Conservation (phyloP, 2,888 invertebrate genomes). For the Rhingia campestris region DNA sequence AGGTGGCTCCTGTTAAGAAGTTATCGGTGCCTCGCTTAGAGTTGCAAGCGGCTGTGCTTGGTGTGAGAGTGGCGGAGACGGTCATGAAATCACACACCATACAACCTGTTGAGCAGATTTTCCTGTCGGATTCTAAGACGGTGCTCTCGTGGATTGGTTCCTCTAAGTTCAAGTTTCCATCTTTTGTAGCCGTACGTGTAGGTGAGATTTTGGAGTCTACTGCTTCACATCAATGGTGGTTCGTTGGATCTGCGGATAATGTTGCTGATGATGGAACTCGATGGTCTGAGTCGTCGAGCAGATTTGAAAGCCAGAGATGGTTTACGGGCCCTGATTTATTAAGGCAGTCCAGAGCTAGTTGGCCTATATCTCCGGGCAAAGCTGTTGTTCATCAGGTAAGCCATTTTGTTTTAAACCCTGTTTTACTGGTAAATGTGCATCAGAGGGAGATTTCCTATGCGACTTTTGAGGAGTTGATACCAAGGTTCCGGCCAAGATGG, state of each 20-base stretch:
- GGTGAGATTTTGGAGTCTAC: too few relatives aligned
- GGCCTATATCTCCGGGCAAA: too few relatives aligned
- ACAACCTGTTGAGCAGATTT: constrained; percentile 4
- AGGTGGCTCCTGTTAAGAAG: constrained; percentile 41
- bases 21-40: constrained; percentile 16
- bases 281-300: too few relatives aligned
- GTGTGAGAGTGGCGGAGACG: constrained; percentile 19
- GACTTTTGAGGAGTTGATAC: constrained; percentile 14
- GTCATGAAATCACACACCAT: constrained; percentile 33
- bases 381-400: constrained; percentile 3
- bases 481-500: constrained; percentile 25
- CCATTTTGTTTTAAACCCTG: constrained; percentile 1
- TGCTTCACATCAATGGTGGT: too few relatives aligned
- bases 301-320: too few relatives aligned
- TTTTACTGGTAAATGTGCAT: constrained; percentile 6
- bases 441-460: background rate
- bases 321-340: too few relatives aligned
- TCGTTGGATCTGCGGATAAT: too few relatives aligned
- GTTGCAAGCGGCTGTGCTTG: constrained; percentile 34
- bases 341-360: too few relatives aligned
- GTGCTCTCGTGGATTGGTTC: constrained; percentile 26
- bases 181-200: too few relatives aligned
- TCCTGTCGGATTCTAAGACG: constrained; percentile 43
- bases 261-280: too few relatives aligned
- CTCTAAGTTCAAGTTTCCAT: constrained; percentile 16